Conservation (phyloP, 2,113 vertebrate genomes). For the Pelecanus crispus region DNA sequence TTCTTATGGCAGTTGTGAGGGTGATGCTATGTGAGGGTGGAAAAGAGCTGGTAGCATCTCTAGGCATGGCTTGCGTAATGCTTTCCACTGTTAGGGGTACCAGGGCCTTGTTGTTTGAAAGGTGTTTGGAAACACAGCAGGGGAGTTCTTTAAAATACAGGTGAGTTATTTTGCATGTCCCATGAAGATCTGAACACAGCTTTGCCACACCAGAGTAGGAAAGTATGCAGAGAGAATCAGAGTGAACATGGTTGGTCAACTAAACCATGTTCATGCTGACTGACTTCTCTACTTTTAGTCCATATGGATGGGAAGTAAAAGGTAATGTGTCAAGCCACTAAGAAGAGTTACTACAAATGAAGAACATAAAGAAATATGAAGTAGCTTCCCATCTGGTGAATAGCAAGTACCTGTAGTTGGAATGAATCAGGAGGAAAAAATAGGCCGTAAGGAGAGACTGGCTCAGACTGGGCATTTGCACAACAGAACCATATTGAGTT, state of each 20-base stretch:
- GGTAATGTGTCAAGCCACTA: not conserved
- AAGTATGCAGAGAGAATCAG: not conserved
- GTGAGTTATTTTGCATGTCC: not conserved
- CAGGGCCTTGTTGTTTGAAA: not conserved
- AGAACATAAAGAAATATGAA: not conserved
- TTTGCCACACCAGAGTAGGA: not conserved
- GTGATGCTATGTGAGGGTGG: not conserved
- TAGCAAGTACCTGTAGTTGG: not conserved
- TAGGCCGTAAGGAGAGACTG: not conserved
- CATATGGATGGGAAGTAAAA: not conserved
- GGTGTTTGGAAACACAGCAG: not conserved
- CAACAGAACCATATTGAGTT: not conserved
- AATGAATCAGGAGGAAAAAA: not conserved
- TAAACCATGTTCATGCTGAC: not conserved
- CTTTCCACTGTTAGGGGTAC: not conserved
- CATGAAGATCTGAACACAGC: not conserved
- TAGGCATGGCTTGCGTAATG: not conserved
- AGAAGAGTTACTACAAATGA: not conserved
- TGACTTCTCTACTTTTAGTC: not conserved
- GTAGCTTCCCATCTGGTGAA: not conserved
- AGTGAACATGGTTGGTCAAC: not conserved
- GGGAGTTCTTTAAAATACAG: not conserved
- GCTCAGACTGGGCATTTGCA: not conserved
- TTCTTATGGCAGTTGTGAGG: not conserved
- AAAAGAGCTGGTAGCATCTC: not conserved